Percentiles rank a stretch among this genome's conserved stretches.
Conservation (phyloP, 1,140 invertebrate species). For the Diachasmimorpha longicaudata region DNA sequence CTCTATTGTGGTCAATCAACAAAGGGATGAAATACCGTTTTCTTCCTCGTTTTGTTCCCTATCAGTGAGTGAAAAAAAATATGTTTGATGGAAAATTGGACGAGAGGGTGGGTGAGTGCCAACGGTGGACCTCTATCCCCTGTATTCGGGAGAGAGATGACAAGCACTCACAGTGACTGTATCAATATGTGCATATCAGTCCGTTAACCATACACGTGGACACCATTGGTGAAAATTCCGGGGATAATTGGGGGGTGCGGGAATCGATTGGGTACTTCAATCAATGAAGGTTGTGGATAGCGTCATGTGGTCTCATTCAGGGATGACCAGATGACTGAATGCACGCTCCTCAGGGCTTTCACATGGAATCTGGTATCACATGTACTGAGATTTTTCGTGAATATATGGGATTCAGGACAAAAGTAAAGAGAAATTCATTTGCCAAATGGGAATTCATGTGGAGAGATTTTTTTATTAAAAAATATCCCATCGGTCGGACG, state of each 20-base stretch:
- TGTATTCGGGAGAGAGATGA: not conserved
- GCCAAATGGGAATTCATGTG: no score
- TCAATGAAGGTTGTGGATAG: not conserved
- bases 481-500: no score
- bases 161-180: not conserved
- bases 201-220: not conserved
- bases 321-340: not conserved
- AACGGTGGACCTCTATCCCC: not conserved
- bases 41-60: not conserved
- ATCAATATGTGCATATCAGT: not conserved
- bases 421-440: no score
- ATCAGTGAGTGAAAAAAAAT: not conserved
- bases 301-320: not conserved
- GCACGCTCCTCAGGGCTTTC: no score
- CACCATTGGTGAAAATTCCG: not conserved
- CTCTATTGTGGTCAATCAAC: not conserved
- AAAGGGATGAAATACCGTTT: not conserved
- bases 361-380: no score
- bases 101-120: not conserved
- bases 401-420: no score
- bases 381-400: no score
- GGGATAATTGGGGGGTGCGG: not conserved
- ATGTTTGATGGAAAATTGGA: not conserved
- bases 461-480: no score
- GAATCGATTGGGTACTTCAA: not conserved